Conservation (phyloP, 1,140 invertebrate species). For the Heliconius eleuchia region DNA sequence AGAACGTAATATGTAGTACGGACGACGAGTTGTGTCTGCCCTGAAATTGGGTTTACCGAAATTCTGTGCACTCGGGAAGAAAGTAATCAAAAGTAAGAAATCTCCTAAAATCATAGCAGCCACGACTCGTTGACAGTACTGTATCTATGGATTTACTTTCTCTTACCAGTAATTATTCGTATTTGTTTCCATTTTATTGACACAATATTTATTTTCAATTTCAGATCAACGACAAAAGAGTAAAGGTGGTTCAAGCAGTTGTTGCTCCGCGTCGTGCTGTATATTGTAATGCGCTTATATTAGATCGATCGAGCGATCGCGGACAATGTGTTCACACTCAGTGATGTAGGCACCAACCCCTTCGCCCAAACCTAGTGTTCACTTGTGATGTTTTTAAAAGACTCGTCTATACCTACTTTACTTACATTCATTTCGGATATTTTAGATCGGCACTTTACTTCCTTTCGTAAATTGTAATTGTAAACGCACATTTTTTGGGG, state of each 20-base stretch:
- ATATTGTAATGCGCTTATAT: slow-evolving; percentile 88
- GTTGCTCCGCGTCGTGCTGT: slow-evolving; percentile 94
- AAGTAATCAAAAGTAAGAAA: too few species aligned
- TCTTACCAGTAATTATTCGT: neutral
- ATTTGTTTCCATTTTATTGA: slow-evolving; percentile 13
- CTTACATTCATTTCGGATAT: neutral
- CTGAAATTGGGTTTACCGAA: too few species aligned
- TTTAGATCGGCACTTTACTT: slow-evolving; percentile 40
- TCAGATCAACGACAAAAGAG: slow-evolving; percentile 96
- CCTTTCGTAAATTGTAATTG: slow-evolving; percentile 38
- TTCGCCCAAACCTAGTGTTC: slow-evolving; percentile 33
- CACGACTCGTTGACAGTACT: too few species aligned
- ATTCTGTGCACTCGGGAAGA: too few species aligned
- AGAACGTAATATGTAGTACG: too few species aligned
- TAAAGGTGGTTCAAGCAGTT: slow-evolving; percentile 95
- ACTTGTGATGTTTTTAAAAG: slow-evolving; percentile 65
- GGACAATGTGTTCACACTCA: slow-evolving; percentile 73
- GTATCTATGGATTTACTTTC: too few species aligned
- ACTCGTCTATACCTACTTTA: slow-evolving; percentile 41
- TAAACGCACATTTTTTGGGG: slow-evolving; percentile 50
- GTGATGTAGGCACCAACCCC: slow-evolving; percentile 64
- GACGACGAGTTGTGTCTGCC: too few species aligned
- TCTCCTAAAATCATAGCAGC: too few species aligned
- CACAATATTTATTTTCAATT: slow-evolving; percentile 71
- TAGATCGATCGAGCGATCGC: slow-evolving; percentile 35